Evolutionary conservation across 2,888 invertebrate genomes (phyloP).

Genomic region (Drosophila mulleri): DNA sequence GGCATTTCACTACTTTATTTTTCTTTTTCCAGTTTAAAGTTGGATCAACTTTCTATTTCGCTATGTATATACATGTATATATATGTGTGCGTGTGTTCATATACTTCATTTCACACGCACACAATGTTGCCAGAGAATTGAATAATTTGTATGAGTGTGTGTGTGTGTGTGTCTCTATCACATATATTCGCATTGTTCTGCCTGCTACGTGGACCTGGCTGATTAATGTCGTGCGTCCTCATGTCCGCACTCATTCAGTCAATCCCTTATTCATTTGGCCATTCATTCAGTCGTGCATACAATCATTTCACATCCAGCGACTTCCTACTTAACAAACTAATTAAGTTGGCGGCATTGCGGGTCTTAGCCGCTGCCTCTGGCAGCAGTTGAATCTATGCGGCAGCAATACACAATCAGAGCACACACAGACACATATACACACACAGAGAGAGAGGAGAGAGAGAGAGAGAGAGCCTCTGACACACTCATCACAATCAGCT

Average conservation of each 20-base stretch:
- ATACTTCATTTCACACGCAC: conserved; percentile 25
- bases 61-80: background rate
- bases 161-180: background rate
- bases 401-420: conserved; percentile 34
- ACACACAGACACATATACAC: conserved; percentile 6
- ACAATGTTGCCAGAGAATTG: conserved; percentile 16
- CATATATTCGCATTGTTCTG: conserved; percentile 7
- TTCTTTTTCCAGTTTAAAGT: background rate
- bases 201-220: conserved; percentile 4
- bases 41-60: background rate
- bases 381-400: conserved; percentile 44
- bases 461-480: background rate
- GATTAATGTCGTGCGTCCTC: conserved; percentile 18
- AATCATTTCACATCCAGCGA: conserved; percentile 45
- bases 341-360: conserved; percentile 53
- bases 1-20: conserved; percentile 1
- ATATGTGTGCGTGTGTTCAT: too few species aligned
- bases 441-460: background rate
- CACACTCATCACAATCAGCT: conserved; percentile 68
- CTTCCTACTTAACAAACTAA: conserved; percentile 61
- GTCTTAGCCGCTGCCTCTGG: conserved; percentile 36
- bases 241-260: conserved; percentile 6
- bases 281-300: conserved; percentile 28
- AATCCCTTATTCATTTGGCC: conserved; percentile 23
- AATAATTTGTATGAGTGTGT: conserved; percentile 11